Evolutionary conservation across 2,888 invertebrate genomes (phyloP).

Genomic region (Plutella xylostella): DNA sequence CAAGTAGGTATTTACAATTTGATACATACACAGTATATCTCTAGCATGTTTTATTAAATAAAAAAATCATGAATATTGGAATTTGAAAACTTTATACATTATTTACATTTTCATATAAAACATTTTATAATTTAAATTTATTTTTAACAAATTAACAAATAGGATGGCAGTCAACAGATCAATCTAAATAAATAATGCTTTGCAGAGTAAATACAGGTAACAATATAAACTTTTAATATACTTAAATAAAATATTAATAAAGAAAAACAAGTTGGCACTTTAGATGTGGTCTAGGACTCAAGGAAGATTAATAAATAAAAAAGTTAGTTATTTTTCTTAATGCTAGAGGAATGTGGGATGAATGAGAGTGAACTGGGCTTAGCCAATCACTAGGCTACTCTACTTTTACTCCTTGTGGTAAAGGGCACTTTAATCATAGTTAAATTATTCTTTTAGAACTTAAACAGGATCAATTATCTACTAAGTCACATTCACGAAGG

Average conservation of each 20-base stretch:
- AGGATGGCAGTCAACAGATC: not conserved
- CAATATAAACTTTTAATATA: too few relatives aligned
- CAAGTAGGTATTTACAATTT: slow-evolving; percentile 40
- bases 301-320: slow-evolving; percentile 8
- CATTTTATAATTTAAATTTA: too few relatives aligned
- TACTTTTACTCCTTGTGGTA: not conserved
- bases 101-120: not conserved
- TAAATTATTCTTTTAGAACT: too few relatives aligned
- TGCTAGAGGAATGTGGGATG: slow-evolving; percentile 57
- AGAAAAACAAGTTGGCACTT: slow-evolving; percentile 21
- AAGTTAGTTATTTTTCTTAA: slow-evolving; percentile 31
- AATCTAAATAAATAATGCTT: slow-evolving; percentile 1
- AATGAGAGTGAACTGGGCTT: not conserved
- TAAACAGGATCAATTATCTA: too few relatives aligned
- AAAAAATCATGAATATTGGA: slow-evolving; percentile 23
- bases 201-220: too few relatives aligned
- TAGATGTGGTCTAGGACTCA: not conserved
- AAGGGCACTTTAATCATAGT: slow-evolving; percentile 7
- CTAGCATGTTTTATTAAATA: slow-evolving; percentile 3
- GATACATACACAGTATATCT: not conserved
- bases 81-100: slow-evolving; percentile 31
- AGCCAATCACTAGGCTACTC: slow-evolving; percentile 1
- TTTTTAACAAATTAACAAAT: too few relatives aligned
- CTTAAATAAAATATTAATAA: too few relatives aligned
- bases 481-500: too few relatives aligned